Evolutionary conservation across 2,888 invertebrate species (phyloP), one percentile per base, ranked within the genome.

Genomic region (Eupelmus urozonus): DNA sequence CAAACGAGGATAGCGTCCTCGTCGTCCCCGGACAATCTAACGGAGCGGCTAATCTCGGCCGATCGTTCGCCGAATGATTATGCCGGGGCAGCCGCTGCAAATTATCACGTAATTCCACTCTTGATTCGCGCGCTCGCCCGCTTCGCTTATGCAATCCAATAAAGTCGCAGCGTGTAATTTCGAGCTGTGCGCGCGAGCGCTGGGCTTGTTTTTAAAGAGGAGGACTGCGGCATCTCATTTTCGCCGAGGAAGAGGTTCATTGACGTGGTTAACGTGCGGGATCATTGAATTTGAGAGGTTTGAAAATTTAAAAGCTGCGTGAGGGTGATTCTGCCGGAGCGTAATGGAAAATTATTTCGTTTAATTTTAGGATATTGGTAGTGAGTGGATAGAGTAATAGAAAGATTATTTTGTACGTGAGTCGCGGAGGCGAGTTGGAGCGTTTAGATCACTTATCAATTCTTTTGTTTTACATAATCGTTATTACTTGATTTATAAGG

Each of bases 21-120:
- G 9, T 9, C 45, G 34, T 5, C 9, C 73, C 59, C 66, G 81
- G 82, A 85, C 86, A 84, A 86, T 84, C 82, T 82, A 82, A 83
- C 82, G 82, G 84, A 82, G n/a, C n/a, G n/a, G n/a, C 82, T 84
- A 85, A 87, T 87, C 84, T 78, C 79, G 73, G 73, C 25, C 29
- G 75, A 79, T 75, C 75, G 71, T 72, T 79, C 66, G 55, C 63
- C 25, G 66, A 71, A 75, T 71, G 71, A 75, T 79, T 79, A 79
- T 74, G 73, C 69, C 59, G 40, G 16, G 13, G 27, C 2, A 40
- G 40, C 27, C 18, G 40, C 13, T 13, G 55, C 75, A 71, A 79
- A 75, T 79, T 79, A 79, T 79, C 75, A 72, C 75, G 67, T 75
- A 66, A 75, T 79, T 78, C 51, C 51, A 57, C 53, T 57, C 49